Conservation (phyloP, 2,797 vertebrate species). For the Hyperoplus lanceolatus region DNA sequence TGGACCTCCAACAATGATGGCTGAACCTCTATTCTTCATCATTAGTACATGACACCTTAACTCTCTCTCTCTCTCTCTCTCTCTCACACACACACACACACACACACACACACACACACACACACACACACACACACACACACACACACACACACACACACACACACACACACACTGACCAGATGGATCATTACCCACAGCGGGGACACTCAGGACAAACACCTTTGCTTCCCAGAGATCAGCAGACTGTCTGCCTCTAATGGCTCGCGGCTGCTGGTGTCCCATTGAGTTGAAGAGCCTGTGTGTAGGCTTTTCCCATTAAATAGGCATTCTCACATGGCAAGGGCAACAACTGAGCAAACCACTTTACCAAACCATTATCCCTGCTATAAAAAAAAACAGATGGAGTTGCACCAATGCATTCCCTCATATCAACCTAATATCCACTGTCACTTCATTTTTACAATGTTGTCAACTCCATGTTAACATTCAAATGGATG, state of each 20-base stretch:
- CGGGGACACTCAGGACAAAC: conserved; percentile 72
- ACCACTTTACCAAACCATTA: conserved; percentile 45
- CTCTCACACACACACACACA: conserved; percentile 30
- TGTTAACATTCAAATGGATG: conserved; percentile 23
- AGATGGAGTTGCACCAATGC: conserved; percentile 14
- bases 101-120: conserved; percentile 54
- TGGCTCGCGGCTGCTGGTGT: conserved; percentile 47
- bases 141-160: conserved; percentile 38
- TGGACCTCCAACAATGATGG: conserved; percentile 45
- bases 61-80: conserved; percentile 31
- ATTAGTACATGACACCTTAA: conserved; percentile 70
- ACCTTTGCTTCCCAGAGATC: conserved; percentile 68
- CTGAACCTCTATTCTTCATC: conserved; percentile 69
- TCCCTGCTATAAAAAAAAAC: conserved; percentile 35
- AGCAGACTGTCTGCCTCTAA: conserved; percentile 63
- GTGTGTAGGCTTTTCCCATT: conserved; percentile 38
- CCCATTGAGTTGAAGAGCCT: conserved; percentile 44
- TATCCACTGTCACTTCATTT: conserved; percentile 32
- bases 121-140: conserved; percentile 45
- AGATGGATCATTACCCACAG: conserved; percentile 77
- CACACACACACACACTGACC: conserved; percentile 60
- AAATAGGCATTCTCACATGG: conserved; percentile 40
- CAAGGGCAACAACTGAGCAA: conserved; percentile 35
- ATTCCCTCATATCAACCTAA: conserved; percentile 7
- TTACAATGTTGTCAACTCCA: conserved; percentile 24